Conservation (phyloP, 2,888 invertebrate species). For the Tachystola acroxantha region DNA sequence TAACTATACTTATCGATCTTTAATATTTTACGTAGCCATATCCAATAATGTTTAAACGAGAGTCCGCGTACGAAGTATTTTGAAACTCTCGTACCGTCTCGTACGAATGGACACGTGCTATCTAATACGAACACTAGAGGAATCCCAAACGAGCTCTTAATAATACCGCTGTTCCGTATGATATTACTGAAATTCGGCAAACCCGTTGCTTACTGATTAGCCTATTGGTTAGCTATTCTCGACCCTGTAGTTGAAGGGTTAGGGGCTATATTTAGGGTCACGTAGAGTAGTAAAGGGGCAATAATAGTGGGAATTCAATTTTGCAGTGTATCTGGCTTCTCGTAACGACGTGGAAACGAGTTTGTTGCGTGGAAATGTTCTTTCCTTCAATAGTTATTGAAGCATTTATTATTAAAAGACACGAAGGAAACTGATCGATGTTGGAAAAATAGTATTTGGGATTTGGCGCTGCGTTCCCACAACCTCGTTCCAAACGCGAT, state of each 20-base stretch:
- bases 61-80: no score
- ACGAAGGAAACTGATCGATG: no score
- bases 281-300: slow-evolving; percentile 7
- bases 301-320: slow-evolving; percentile 52
- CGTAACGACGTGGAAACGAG: slow-evolving; percentile 47
- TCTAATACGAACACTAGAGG: slow-evolving; percentile 50
- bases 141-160: slow-evolving; percentile 73
- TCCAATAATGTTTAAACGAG: no score
- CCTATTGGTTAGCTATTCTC: slow-evolving; percentile 16
- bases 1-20: no score
- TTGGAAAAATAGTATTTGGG: no score
- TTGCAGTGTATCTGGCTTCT: slow-evolving; percentile 37
- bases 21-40: no score
- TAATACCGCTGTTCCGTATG: slow-evolving; percentile 62
- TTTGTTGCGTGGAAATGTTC: slow-evolving; percentile 43
- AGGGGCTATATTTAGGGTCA: slow-evolving; percentile 18
- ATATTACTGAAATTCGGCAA: slow-evolving; percentile 38
- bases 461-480: no score
- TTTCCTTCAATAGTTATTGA: neutral
- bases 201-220: slow-evolving; percentile 31
- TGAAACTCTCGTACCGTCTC: slow-evolving; percentile 4
- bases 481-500: no score
- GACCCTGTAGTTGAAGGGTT: slow-evolving; percentile 16
- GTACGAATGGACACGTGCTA: slow-evolving; percentile 32
- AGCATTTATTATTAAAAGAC: no score